phyloP scores from a whole-genome alignment of 2,113 vertebrate species.

The Glaucomys volans region DNA sequence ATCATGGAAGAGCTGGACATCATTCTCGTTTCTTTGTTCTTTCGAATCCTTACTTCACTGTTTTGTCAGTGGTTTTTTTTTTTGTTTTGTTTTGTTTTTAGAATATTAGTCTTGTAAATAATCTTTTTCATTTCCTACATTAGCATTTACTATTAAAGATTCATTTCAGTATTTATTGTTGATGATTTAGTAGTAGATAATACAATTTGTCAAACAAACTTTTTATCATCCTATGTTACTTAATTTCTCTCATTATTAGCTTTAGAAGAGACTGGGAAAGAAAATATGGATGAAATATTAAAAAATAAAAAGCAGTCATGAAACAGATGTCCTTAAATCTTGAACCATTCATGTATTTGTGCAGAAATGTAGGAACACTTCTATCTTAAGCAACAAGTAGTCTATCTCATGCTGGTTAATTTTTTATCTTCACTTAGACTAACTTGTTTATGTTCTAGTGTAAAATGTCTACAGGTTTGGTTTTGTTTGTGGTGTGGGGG shows the following conservation, averaged over 20 bases:
- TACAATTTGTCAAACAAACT: background rate
- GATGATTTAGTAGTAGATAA: background rate
- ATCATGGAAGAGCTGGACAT: background rate
- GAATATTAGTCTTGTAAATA: background rate
- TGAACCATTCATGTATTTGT: background rate
- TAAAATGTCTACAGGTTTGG: background rate
- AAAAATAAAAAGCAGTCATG: conserved; percentile 19
- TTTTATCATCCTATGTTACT: background rate
- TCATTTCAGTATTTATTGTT: background rate
- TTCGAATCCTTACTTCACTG: background rate
- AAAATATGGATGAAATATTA: conserved; percentile 14
- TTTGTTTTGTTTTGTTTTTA: background rate
- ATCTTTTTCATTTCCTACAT: background rate
- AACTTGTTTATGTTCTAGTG: background rate
- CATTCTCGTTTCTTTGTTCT: background rate
- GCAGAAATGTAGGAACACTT: background rate
- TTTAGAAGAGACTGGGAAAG: background rate
- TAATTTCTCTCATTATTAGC: conserved; percentile 12
- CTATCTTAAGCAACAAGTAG: background rate
- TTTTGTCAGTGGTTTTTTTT: background rate
- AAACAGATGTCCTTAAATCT: background rate
- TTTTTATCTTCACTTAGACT: conserved; percentile 32
- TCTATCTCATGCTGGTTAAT: background rate
- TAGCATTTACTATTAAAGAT: background rate
- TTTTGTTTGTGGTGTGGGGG: background rate